These are phyloP conservation scores for Pteria penguin DNA, from an alignment of 2,888 invertebrate genomes.

Conservation along the genomic window DNA sequence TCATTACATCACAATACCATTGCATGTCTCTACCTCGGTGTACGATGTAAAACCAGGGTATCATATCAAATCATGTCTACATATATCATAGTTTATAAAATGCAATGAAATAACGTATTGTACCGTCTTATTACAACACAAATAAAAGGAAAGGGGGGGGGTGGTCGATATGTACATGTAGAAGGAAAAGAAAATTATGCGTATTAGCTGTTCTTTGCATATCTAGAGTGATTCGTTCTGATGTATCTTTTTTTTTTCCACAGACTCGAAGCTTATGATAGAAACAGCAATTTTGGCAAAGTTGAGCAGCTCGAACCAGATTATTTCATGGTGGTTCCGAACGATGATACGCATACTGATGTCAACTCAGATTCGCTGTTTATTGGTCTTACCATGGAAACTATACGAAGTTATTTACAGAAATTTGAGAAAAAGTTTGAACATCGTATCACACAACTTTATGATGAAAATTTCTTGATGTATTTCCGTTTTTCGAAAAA, in stretches of 20 bases:
- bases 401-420: background rate
- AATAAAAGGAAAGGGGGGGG: no score
- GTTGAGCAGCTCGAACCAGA: background rate
- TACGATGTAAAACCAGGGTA: no score
- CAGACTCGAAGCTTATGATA: conserved; percentile 10
- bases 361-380: conserved; percentile 12
- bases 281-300: conserved; percentile 17
- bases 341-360: background rate
- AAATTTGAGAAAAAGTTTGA: conserved; percentile 13
- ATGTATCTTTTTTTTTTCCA: background rate
- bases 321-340: background rate
- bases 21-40: no score
- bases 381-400: background rate
- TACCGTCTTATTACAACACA: no score
- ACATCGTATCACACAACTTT: background rate
- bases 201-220: no score
- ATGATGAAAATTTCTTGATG: conserved; percentile 5
- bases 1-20: no score
- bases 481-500: conserved; percentile 1
- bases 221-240: no score
- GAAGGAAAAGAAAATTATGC: no score
- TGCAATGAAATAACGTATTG: no score
- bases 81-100: no score
- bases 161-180: no score
- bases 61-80: no score